Evolutionary conservation across 1,140 invertebrate species (phyloP).

Genomic region (Papilio helenus): DNA sequence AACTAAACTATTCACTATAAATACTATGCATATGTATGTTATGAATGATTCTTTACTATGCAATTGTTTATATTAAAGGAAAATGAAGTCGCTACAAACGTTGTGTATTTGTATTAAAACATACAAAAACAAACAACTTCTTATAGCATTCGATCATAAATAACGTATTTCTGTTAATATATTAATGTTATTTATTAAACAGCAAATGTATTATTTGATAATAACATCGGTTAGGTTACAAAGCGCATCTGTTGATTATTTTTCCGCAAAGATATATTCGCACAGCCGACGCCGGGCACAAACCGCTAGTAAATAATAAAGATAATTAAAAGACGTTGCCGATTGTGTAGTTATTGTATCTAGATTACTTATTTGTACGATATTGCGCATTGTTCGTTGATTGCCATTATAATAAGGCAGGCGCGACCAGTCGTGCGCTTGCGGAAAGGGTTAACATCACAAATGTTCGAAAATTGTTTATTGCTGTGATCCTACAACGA

Average conservation of each 20-base stretch:
- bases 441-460: constrained; percentile 58
- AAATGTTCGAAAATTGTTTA: too few relatives aligned
- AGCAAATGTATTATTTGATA: too few relatives aligned
- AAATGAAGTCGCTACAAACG: too few relatives aligned
- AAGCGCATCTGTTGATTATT: neutral
- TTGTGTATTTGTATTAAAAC: too few relatives aligned
- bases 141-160: too few relatives aligned
- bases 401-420: constrained; percentile 54
- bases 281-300: neutral
- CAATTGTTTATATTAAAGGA: neutral
- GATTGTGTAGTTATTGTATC: constrained; percentile 15
- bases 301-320: neutral
- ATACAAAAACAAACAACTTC: too few relatives aligned
- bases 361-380: constrained; percentile 31
- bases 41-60: neutral
- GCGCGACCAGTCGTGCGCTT: constrained; percentile 14
- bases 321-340: constrained; percentile 20
- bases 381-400: constrained; percentile 56
- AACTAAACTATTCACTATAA: neutral
- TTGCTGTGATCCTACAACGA: too few relatives aligned
- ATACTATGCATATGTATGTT: neutral
- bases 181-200: too few relatives aligned
- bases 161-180: too few relatives aligned
- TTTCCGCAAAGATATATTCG: neutral
- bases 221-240: neutral